These are phyloP conservation scores for Standfussiana lucernea DNA, from an alignment of 2,888 invertebrate genomes.

Conservation along the genomic window DNA sequence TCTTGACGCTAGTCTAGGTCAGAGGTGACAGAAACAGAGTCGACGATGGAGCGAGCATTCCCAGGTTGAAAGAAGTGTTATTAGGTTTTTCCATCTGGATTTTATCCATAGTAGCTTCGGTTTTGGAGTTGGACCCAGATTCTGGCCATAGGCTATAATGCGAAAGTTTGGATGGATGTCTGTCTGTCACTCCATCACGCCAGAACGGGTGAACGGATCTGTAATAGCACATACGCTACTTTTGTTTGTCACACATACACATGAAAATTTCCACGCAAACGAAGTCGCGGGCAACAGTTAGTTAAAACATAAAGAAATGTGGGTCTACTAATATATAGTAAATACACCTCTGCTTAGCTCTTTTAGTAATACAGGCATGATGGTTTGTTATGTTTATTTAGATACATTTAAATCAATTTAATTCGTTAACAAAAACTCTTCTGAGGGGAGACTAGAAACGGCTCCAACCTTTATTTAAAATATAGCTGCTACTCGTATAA, in stretches of 20 bases:
- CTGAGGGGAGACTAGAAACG: not conserved
- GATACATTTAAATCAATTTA: not conserved
- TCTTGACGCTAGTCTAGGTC: no score
- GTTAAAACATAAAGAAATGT: no score
- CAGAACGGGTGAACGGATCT: not conserved
- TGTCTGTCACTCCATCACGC: not conserved
- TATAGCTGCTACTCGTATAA: not conserved
- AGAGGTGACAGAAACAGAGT: no score
- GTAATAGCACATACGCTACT: not conserved
- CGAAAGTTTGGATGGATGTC: not conserved
- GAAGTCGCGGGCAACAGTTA: not conserved
- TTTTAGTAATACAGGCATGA: not conserved
- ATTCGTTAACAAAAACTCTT: not conserved
- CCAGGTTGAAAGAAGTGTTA: not conserved
- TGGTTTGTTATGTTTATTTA: no score
- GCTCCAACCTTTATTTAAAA: no score
- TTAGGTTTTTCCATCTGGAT: not conserved
- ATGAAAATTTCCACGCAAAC: not conserved
- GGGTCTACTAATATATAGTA: no score
- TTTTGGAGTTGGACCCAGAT: not conserved
- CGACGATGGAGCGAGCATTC: no score
- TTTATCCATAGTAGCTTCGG: not conserved
- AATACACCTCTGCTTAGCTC: not conserved
- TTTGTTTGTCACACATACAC: not conserved
- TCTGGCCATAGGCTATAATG: not conserved